phyloP scores from a whole-genome alignment of 64 coral and sea anemone genomes.

The Pocillopora verrucosa region DNA sequence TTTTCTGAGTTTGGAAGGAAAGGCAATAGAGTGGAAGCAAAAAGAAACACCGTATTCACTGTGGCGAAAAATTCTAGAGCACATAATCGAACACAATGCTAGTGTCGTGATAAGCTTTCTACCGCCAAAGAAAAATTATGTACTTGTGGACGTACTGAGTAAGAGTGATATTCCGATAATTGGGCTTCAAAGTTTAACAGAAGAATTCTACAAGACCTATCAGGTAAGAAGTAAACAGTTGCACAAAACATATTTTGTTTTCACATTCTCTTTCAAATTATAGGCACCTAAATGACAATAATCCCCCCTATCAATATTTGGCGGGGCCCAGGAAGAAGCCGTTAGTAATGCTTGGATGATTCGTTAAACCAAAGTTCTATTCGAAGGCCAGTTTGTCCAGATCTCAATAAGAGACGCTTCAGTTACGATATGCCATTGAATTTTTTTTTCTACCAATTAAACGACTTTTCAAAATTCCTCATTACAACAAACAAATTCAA shows the following conservation, averaged over 20 bases:
- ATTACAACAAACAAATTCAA: neutral
- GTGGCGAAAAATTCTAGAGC: slow-evolving; percentile 10
- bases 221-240: neutral
- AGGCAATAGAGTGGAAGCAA: neutral
- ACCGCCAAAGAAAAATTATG: neutral
- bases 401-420: neutral
- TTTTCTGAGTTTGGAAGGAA: neutral
- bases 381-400: neutral
- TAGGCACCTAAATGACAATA: neutral
- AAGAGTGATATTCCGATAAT: slow-evolving; percentile 5
- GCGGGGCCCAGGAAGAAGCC: neutral
- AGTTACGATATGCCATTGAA: neutral
- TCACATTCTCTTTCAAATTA: neutral
- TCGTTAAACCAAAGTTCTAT: neutral
- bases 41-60: neutral
- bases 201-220: neutral
- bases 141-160: slow-evolving; percentile 22
- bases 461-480: neutral
- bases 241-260: neutral
- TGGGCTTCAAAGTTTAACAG: slow-evolving; percentile 2
- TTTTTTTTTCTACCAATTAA: neutral
- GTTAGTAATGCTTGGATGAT: neutral
- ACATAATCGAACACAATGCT: neutral
- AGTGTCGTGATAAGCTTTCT: slow-evolving; percentile 19
- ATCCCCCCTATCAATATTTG: neutral